A percentile compares a stretch with the other conserved stretches of the same genome.
phyloP scores from a whole-genome alignment of 2,888 invertebrate species.

The Syrista parreyssii region DNA sequence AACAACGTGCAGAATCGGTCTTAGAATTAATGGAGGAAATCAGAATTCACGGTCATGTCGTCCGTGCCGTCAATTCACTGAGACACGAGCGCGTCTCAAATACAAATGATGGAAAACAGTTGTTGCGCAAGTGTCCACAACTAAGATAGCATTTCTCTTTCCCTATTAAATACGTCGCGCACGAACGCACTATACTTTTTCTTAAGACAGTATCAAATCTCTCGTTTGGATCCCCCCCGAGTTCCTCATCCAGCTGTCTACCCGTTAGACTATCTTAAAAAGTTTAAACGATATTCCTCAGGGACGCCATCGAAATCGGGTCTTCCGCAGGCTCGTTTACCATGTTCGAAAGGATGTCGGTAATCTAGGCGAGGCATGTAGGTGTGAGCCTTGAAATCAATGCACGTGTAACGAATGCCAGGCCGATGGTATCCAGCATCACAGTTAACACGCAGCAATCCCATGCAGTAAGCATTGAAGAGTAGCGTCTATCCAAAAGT shows the following conservation, averaged over 20 bases:
- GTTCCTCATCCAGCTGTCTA: not conserved
- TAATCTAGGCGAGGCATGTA: not conserved
- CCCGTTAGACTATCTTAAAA: not conserved
- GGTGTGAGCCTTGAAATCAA: conserved; percentile 1
- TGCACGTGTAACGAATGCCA: not conserved
- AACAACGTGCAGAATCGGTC: not conserved
- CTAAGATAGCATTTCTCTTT: not conserved
- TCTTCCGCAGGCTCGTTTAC: not conserved
- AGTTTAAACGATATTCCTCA: not conserved
- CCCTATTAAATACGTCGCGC: not conserved
- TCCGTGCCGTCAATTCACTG: not conserved
- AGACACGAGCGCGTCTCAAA: not conserved
- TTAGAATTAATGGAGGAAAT: not conserved
- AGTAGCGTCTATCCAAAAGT: not conserved
- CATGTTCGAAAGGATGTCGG: not conserved
- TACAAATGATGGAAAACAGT: not conserved
- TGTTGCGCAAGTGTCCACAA: not conserved
- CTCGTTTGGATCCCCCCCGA: not conserved
- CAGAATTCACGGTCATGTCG: not conserved
- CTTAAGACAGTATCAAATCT: not conserved
- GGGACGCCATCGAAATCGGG: not conserved
- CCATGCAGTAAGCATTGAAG: not conserved
- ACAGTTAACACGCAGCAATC: not conserved
- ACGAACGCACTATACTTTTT: not conserved
- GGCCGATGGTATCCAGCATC: not conserved